phyloP scores from a whole-genome alignment of 2,888 invertebrate species.

The Smittia sp. region DNA sequence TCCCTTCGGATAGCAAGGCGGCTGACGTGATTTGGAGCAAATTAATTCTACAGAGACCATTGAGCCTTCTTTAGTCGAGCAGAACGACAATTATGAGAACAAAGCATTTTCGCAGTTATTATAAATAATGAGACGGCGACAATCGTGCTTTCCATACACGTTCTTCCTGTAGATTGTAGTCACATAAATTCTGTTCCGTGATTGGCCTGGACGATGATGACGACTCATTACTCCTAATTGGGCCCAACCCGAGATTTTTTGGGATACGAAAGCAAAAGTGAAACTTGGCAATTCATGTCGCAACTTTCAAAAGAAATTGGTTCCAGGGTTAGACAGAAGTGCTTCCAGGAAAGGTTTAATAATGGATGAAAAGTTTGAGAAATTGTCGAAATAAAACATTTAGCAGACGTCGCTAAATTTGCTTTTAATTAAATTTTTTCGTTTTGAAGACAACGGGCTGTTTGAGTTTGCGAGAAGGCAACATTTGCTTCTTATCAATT shows the following conservation, averaged over 20 bases:
- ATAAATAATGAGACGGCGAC: background rate
- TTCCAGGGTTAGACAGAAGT: background rate
- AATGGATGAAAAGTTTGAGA: background rate
- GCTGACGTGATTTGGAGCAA: background rate
- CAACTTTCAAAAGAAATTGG: background rate
- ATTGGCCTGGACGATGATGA: no score
- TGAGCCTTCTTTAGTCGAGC: background rate
- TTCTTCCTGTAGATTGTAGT: no score
- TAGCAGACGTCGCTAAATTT: background rate
- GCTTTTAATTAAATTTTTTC: background rate
- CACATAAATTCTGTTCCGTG: no score
- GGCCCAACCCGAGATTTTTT: no score
- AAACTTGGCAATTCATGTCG: no score
- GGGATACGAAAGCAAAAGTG: no score
- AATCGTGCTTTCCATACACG: background rate
- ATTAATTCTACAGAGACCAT: background rate
- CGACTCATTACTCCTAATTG: no score
- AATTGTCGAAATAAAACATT: conserved; percentile 7
- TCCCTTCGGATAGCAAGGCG: background rate
- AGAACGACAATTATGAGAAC: background rate
- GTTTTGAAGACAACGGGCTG: background rate
- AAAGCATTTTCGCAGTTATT: conserved; percentile 2
- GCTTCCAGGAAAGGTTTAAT: no score
- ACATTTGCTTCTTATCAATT: background rate
- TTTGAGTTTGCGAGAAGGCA: background rate